Conservation (phyloP, 2,113 vertebrate genomes). For the Henicopernis longicauda region DNA sequence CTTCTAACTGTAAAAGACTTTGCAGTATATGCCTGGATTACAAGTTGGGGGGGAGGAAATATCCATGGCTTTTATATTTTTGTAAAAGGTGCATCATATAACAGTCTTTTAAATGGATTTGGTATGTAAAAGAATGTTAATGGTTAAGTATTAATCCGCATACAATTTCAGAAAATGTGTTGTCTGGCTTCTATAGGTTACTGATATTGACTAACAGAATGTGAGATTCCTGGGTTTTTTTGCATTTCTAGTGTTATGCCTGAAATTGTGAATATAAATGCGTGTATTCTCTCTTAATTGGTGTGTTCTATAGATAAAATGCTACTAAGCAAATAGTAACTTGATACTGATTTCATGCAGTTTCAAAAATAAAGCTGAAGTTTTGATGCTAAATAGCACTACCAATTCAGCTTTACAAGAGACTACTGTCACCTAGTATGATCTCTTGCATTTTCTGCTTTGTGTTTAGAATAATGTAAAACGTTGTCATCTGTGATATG, state of each 20-base stretch:
- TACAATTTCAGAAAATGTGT: background rate
- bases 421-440: background rate
- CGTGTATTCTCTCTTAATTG: background rate
- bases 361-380: background rate
- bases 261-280: background rate
- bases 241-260: background rate
- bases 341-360: background rate
- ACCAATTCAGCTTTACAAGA: background rate
- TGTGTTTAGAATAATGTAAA: background rate
- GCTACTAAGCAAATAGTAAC: background rate
- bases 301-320: background rate
- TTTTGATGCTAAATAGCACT: background rate
- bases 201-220: background rate
- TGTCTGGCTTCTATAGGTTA: background rate
- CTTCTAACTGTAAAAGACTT: background rate
- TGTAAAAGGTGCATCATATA: rapidly evolving
- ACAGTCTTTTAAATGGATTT: background rate
- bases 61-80: background rate
- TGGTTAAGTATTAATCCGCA: background rate
- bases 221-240: background rate
- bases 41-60: background rate
- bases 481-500: background rate
- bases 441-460: background rate
- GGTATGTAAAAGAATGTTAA: background rate
- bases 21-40: background rate